Evolutionary conservation across 2,797 vertebrate genomes (phyloP).

Genomic region (Phoeniculus purpureus): DNA sequence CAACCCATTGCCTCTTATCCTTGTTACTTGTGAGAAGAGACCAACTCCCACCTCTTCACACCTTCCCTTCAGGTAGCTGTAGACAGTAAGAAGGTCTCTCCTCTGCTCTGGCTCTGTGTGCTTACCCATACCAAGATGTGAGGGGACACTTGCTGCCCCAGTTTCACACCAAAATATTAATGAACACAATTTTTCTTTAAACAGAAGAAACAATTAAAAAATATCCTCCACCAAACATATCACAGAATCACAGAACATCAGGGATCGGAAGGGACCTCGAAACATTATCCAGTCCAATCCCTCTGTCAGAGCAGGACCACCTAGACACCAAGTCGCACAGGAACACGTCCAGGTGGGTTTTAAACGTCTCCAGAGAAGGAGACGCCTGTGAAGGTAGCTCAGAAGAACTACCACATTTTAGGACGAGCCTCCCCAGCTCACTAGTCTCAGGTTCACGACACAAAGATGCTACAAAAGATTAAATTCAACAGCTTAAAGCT

Average conservation of each 20-base stretch:
- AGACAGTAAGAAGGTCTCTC: too few species aligned
- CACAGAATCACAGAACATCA: too few species aligned
- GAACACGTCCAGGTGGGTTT: too few species aligned
- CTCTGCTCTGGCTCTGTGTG: neutral
- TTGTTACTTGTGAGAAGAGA: neutral
- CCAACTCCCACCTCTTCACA: neutral
- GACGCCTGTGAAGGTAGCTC: neutral
- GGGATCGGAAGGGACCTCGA: too few species aligned
- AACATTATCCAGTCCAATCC: too few species aligned
- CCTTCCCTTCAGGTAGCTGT: too few species aligned
- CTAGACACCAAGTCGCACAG: too few species aligned
- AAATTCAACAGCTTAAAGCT: neutral
- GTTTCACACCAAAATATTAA: neutral
- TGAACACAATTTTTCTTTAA: neutral
- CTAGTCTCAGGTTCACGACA: neutral
- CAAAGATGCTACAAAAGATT: neutral
- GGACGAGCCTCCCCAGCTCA: neutral
- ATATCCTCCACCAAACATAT: neutral
- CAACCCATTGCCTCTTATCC: too few species aligned
- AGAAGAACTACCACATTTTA: neutral
- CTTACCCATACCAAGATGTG: neutral
- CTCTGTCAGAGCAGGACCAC: too few species aligned
- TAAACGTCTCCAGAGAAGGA: too few species aligned
- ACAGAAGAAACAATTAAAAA: neutral
- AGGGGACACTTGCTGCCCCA: neutral